Percentiles rank a stretch among this genome's conserved stretches.
phyloP scores from a whole-genome alignment of 2,888 invertebrate species.

The Ophonus ardosiacus region DNA sequence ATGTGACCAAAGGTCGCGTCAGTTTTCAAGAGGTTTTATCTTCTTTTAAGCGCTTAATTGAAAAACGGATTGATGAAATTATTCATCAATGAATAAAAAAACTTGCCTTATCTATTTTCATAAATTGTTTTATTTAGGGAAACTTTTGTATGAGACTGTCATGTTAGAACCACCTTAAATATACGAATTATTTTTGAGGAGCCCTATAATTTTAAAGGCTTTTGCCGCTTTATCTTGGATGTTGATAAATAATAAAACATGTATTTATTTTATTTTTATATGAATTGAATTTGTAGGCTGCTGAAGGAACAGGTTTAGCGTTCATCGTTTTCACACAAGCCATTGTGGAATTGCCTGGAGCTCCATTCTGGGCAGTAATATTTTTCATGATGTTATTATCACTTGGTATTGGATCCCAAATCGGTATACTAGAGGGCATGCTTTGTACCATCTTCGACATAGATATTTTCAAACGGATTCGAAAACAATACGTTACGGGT shows the following conservation, averaged over 20 bases:
- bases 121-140: too few relatives aligned
- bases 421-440: constrained; percentile 97
- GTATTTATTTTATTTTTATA: neutral
- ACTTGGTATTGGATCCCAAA: constrained; percentile 95
- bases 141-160: too few relatives aligned
- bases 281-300: constrained; percentile 82
- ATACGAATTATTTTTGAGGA: too few relatives aligned
- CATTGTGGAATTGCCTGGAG: constrained; percentile 94
- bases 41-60: too few relatives aligned
- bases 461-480: constrained; percentile 91
- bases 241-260: neutral
- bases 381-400: constrained; percentile 98
- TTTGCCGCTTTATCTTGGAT: too few relatives aligned
- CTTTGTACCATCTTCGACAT: constrained; percentile 96
- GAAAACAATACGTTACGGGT: constrained; percentile 94
- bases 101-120: too few relatives aligned
- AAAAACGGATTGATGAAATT: too few relatives aligned
- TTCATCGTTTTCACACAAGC: constrained; percentile 99
- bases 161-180: too few relatives aligned
- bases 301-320: constrained; percentile 96
- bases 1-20: too few relatives aligned
- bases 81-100: too few relatives aligned
- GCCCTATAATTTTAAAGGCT: neutral
- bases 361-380: constrained; percentile 97
- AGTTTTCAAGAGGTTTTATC: too few relatives aligned